A percentile compares a stretch with the other conserved stretches of the same genome.
Evolutionary conservation across 2,888 invertebrate genomes (phyloP).

Genomic region (Nemotelus nigrinus): DNA sequence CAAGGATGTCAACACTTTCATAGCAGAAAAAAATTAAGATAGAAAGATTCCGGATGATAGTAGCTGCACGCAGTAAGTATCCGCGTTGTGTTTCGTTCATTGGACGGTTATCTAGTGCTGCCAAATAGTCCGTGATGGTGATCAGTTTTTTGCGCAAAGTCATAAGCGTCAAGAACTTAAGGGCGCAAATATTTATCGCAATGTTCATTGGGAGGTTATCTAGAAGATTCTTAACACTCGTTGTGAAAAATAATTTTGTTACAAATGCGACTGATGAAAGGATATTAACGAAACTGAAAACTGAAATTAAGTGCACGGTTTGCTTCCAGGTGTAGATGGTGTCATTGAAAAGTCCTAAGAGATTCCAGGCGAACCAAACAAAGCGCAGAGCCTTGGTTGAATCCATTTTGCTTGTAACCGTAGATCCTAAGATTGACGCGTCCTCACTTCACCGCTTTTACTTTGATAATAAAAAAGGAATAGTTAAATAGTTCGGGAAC

Average conservation of each 20-base stretch:
- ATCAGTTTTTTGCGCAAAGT: not conserved
- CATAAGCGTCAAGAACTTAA: conserved; percentile 18
- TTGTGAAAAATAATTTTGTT: conserved; percentile 8
- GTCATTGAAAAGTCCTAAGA: conserved; percentile 1
- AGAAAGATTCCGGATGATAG: not conserved
- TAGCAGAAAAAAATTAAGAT: conserved; percentile 11
- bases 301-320: not conserved
- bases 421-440: no score
- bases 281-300: not conserved
- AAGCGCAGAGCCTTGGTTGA: conserved; percentile 1
- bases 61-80: not conserved
- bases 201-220: conserved; percentile 33
- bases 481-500: no score
- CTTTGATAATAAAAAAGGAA: no score
- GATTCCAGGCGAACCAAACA: conserved; percentile 15
- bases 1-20: conserved; percentile 14
- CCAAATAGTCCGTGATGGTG: not conserved
- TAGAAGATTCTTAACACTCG: not conserved
- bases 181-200: not conserved
- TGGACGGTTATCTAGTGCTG: not conserved
- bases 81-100: not conserved
- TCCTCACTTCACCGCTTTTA: no score
- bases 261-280: not conserved
- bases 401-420: not conserved
- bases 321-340: not conserved